Evolutionary conservation across 2,888 invertebrate species (phyloP).

Genomic region (Pharmacophagus antenor): DNA sequence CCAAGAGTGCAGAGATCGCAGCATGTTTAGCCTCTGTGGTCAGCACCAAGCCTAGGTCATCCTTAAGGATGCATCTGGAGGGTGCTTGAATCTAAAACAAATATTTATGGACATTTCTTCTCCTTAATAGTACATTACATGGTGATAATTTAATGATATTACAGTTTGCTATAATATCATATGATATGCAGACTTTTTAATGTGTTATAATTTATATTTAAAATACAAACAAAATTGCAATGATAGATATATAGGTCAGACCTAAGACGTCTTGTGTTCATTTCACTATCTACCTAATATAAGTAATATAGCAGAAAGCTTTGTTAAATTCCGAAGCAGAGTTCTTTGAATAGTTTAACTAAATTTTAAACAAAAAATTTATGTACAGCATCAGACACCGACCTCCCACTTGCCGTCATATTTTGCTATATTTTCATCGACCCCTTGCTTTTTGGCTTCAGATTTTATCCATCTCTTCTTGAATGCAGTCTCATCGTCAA

Average conservation of each 20-base stretch:
- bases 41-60: constrained; percentile 93
- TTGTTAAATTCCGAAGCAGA: too few species aligned
- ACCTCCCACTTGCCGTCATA: constrained; percentile 92
- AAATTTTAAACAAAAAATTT: constrained; percentile 12
- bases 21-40: constrained; percentile 98
- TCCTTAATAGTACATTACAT: too few species aligned
- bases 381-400: constrained; percentile 30
- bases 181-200: too few species aligned
- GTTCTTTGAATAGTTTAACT: not conserved
- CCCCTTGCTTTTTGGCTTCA: constrained; percentile 93
- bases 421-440: constrained; percentile 94
- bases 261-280: too few species aligned
- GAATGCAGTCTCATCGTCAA: constrained; percentile 88
- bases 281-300: too few species aligned
- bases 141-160: too few species aligned
- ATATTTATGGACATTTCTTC: too few species aligned
- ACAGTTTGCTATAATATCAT: too few species aligned
- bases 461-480: constrained; percentile 92
- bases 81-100: constrained; percentile 86
- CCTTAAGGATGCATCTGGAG: constrained; percentile 86
- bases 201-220: too few species aligned
- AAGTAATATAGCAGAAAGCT: too few species aligned
- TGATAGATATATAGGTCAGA: too few species aligned
- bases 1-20: constrained; percentile 91
- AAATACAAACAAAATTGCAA: too few species aligned